Evolutionary conservation across 2,888 invertebrate genomes (phyloP), one percentile per base, ranked within the genome.

Genomic region (Teleiodes luculella): DNA sequence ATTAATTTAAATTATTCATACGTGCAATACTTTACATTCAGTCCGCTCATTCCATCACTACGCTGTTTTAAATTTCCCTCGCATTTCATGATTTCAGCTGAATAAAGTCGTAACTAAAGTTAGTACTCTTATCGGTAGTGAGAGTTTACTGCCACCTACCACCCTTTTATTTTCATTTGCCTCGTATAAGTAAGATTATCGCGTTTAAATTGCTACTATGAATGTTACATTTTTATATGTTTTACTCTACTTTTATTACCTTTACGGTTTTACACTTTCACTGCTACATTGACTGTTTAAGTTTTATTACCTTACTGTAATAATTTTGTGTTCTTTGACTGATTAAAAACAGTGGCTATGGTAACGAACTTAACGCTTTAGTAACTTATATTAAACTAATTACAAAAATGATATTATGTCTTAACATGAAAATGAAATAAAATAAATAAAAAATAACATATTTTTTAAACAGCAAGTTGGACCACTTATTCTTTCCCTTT

Each of bases 1-100:
- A 13, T 20, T 28, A 6, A 43, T 28, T 28, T 28, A 13, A 43
- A 43, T 18, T 43, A 43, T 43, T 43, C 28, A 28, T n/a, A 24
- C n/a, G 10, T 28, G 20, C 43, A 24, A 11, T 24, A 43, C 20
- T 43, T 41, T 41, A 41, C 16, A 41, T 41, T 18, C 39, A 10
- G 20, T n/a, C n/a, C 11, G n/a, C 18, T 41, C 20, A 1, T 20
- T 43, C 43, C 28, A 13, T 43, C 43, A 43, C 14, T 49, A 13
- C 43, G n/a, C 30, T 28, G 50, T 16, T 60, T 37, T 54, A 47
- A 54, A 60, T 47, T 20, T 46, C 36, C 45, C 36, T 43, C 33
- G 41, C 39, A 36, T 46, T 55, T 45, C 35, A 52, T 30, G 35
- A 45, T 52, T 52, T 43, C 37, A 37, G 50, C 49, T 37, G 45